phyloP scores from a whole-genome alignment of 2,113 vertebrate species.

The Centrocercus urophasianus region DNA sequence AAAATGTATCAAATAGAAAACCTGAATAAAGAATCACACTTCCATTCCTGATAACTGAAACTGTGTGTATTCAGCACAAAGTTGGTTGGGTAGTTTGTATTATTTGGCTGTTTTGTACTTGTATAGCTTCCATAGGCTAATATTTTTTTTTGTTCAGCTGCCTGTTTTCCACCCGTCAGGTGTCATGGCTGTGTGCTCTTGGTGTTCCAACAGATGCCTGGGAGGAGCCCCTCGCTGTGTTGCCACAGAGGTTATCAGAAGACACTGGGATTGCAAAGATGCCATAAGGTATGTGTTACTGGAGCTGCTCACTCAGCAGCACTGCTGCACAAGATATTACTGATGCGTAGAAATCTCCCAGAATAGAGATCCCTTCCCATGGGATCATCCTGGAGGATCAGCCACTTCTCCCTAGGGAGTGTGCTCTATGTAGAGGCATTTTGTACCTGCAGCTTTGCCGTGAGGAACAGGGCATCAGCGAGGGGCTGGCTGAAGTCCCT shows the following conservation, averaged over 20 bases:
- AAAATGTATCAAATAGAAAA: background rate
- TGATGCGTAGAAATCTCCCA: background rate
- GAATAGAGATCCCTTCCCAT: background rate
- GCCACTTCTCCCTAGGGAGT: background rate
- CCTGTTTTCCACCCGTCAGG: background rate
- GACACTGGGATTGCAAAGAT: background rate
- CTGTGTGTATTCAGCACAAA: background rate
- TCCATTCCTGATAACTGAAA: background rate
- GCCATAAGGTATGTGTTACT: background rate
- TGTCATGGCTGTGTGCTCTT: background rate
- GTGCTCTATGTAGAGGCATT: background rate
- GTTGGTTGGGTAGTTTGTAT: background rate
- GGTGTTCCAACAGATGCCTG: background rate
- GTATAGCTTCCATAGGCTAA: background rate
- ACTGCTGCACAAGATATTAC: accelerated
- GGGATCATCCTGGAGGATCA: background rate
- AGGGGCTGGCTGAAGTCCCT: background rate
- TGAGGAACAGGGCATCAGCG: background rate
- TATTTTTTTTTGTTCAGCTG: background rate
- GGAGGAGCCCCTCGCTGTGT: background rate
- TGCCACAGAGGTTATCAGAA: background rate
- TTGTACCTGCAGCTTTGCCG: background rate
- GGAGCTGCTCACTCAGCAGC: background rate
- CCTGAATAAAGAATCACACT: background rate
- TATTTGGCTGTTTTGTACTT: background rate